Evolutionary conservation across 2,113 vertebrate species (phyloP), one percentile per base, ranked within the genome.

Genomic region (Eulemur rufifrons): DNA sequence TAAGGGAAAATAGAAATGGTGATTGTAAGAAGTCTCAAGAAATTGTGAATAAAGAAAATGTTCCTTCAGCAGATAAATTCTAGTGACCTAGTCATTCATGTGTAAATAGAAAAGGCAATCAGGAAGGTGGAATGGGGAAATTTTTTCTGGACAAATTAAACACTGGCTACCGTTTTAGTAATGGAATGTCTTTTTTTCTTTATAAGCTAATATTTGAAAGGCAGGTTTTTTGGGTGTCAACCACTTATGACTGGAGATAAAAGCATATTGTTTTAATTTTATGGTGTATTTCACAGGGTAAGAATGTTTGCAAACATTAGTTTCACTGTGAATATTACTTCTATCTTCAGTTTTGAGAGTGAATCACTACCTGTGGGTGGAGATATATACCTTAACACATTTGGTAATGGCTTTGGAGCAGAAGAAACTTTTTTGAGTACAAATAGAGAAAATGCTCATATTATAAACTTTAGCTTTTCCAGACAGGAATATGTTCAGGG

Each of bases 1-100:
- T 18, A 95, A 96, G 83, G 69, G 61, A 34, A 95, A 96, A 86
- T 73, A 96, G 81, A 88, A 97, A 71, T 77, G 94, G 64, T 86
- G 71, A 94, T 4, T 25, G 1, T 39, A 91, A 95, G 59, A 39
- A 90, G 37, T 95, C 54, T 93, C 73, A 56, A 93, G 63, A 94
- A 96, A 32, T 47, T 91, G 91, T 85, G 93, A 86, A 90, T 95
- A 96, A 96, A 89, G 68, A 92, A 63, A 76, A 74, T 13, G 29
- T 63, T 82, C 77, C 94, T 91, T 74, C 29, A 59, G 37, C 37
- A 81, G 77, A 80, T 91, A 61, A 83, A 25, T 86, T 95, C 21
- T n/a, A 91, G 80, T 74, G 81, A 77, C 7, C 20, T 29, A 27
- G 18, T 18, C 37, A 69, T 68, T 85, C 47, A 34, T 34, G 39